Evolutionary conservation across 2,113 vertebrate species (phyloP).

Genomic region (Esox niger): DNA sequence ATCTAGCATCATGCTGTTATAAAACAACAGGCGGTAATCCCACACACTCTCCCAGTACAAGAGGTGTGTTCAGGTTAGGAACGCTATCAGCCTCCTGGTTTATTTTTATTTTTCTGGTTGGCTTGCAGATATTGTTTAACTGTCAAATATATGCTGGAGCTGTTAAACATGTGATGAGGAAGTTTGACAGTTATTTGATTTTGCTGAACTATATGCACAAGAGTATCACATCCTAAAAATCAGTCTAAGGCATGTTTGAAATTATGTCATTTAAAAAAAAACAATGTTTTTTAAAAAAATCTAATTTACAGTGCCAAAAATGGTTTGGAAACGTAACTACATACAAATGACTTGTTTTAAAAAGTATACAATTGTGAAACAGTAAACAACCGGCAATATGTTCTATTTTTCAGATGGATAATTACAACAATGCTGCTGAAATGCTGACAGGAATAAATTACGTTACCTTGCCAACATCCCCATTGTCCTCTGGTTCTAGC

Average conservation of each 20-base stretch:
- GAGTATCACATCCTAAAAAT: background rate
- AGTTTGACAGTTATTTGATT: background rate
- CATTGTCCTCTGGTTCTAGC: constrained; percentile 78
- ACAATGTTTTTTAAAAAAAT: background rate
- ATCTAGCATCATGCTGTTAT: constrained; percentile 19
- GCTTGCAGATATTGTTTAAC: too few species aligned
- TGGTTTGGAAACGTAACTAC: background rate
- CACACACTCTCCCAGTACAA: constrained; percentile 23
- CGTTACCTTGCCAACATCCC: constrained; percentile 79
- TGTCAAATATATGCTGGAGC: background rate
- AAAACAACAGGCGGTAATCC: constrained; percentile 8
- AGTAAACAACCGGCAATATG: background rate
- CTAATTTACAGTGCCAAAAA: constrained; percentile 26
- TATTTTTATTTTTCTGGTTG: constrained; percentile 8
- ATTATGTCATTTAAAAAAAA: background rate
- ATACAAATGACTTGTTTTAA: background rate
- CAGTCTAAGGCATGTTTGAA: background rate
- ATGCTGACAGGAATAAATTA: constrained; percentile 24
- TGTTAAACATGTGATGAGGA: constrained; percentile 18
- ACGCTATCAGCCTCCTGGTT: constrained; percentile 16
- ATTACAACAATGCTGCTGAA: background rate
- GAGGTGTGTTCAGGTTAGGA: constrained; percentile 26
- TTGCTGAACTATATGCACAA: background rate
- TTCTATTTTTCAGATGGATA: background rate
- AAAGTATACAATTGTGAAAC: background rate